Percentiles rank a stretch among this genome's conserved stretches.
These are phyloP conservation scores for Grallaria varia DNA, from an alignment of 2,113 vertebrate genomes.

Conservation along the genomic window DNA sequence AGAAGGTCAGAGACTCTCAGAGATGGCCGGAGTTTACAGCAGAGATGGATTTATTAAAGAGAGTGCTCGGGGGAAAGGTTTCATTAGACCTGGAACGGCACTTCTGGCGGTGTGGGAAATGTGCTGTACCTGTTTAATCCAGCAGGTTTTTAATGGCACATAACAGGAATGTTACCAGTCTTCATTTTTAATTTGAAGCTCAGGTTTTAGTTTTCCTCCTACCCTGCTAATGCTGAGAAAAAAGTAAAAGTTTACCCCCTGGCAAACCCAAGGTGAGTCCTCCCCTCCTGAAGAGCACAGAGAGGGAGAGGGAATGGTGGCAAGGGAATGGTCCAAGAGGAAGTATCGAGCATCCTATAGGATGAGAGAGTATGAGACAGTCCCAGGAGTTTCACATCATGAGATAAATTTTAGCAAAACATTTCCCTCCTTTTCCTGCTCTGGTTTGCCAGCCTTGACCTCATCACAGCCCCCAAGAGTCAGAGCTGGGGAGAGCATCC, in stretches of 20 bases:
- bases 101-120: background rate
- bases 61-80: background rate
- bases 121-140: background rate
- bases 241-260: background rate
- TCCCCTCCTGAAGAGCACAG: background rate
- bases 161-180: background rate
- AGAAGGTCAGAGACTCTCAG: background rate
- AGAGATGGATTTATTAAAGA: background rate
- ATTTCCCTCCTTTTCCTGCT: background rate
- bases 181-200: background rate
- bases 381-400: rapidly evolving
- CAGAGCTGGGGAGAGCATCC: background rate
- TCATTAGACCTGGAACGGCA: background rate
- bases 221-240: background rate
- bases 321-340: background rate
- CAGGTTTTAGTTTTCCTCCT: background rate
- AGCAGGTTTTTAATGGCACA: background rate
- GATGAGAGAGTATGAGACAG: background rate
- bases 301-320: background rate
- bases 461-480: background rate
- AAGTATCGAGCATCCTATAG: background rate
- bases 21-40: rapidly evolving
- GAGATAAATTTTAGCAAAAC: background rate
- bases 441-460: background rate
- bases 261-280: background rate